A percentile compares a stretch with the other conserved stretches of the same genome.
These are phyloP conservation scores for Aplodontia rufa DNA, from an alignment of 2,113 vertebrate species.

Conservation along the genomic window DNA sequence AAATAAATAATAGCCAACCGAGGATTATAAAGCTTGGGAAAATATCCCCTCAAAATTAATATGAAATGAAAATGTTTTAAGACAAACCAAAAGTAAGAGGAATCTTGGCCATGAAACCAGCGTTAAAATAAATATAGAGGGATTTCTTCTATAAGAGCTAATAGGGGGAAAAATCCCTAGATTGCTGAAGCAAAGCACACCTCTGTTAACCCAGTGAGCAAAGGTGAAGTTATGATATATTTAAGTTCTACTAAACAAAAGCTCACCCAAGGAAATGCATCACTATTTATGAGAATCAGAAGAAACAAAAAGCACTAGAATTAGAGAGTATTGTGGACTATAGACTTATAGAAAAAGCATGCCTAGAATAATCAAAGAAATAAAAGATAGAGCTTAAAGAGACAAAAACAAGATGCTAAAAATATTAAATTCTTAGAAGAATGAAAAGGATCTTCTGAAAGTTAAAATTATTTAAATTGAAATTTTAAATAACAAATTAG, in stretches of 20 bases:
- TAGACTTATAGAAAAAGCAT: neutral
- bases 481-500: constrained; percentile 17
- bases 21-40: constrained; percentile 1
- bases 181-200: neutral
- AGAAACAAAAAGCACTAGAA: neutral
- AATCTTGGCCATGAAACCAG: neutral
- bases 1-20: neutral
- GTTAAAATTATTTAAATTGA: constrained; percentile 20
- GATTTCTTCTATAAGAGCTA: neutral
- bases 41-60: neutral
- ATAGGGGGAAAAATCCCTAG: neutral
- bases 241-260: neutral
- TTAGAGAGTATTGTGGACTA: neutral
- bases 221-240: neutral
- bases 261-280: neutral
- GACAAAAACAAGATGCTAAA: neutral
- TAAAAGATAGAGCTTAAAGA: neutral
- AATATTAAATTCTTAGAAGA: neutral
- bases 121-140: neutral
- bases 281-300: neutral
- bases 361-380: constrained; percentile 8
- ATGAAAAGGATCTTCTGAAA: constrained; percentile 8
- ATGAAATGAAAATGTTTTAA: neutral
- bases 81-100: neutral
- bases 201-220: neutral